A percentile compares a stretch with the other conserved stretches of the same genome.
Evolutionary conservation across 2,888 invertebrate species (phyloP).

Genomic region (Hydraecia micacea): DNA sequence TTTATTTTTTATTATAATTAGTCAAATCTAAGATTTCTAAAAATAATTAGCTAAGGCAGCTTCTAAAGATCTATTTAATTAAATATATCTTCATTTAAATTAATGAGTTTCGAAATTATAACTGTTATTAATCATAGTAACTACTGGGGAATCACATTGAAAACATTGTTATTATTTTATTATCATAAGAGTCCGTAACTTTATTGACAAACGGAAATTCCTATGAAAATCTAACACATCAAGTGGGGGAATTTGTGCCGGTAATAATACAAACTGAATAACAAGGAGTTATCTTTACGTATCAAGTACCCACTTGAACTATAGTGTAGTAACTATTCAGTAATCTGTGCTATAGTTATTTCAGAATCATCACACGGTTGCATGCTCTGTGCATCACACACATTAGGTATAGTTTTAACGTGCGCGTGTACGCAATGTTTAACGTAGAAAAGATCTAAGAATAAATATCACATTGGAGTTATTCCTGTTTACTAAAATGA

Average conservation of each 20-base stretch:
- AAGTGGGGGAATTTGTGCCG: conserved; percentile 7
- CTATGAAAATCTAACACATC: background rate
- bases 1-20: no score
- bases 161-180: conserved; percentile 4
- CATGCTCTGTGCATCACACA: no score
- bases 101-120: conserved; percentile 8
- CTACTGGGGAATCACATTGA: conserved; percentile 14
- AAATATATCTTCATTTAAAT: background rate
- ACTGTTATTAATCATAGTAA: background rate
- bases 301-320: conserved; percentile 38
- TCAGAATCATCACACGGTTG: conserved; percentile 29
- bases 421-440: background rate
- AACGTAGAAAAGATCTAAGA: background rate
- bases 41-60: no score
- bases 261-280: conserved; percentile 21
- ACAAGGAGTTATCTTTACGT: conserved; percentile 24
- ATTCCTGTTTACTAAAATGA: background rate
- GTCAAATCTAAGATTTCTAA: background rate
- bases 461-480: background rate
- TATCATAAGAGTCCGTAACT: background rate
- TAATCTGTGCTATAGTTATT: conserved; percentile 11
- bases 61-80: no score
- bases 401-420: background rate
- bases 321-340: no score
- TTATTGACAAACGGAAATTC: conserved; percentile 28